Percentiles rank a stretch among this genome's conserved stretches.
phyloP scores from a whole-genome alignment of 2,888 invertebrate genomes.

The Neoitamus cyanurus region DNA sequence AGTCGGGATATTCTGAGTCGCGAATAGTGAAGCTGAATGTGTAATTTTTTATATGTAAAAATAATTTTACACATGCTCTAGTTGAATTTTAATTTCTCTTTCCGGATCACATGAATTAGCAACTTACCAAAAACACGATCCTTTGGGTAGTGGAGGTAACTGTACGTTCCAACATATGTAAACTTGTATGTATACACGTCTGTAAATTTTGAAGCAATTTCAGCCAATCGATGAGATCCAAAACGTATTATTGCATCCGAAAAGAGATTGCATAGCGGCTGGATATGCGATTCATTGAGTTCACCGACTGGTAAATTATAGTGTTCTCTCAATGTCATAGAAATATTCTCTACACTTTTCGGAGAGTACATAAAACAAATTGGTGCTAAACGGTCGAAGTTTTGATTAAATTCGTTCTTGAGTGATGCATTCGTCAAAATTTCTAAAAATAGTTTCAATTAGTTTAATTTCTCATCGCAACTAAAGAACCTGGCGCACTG shows the following conservation, averaged over 20 bases:
- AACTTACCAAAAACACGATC: conserved; percentile 47
- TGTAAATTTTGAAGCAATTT: conserved; percentile 66
- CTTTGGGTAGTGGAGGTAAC: conserved; percentile 59
- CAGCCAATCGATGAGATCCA: conserved; percentile 66
- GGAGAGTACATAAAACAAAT: conserved; percentile 67
- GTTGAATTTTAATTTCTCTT: too few species aligned
- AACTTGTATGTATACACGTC: conserved; percentile 68
- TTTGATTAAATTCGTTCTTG: conserved; percentile 63
- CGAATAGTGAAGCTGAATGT: too few species aligned
- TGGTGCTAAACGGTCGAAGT: conserved; percentile 68
- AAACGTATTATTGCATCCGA: conserved; percentile 68
- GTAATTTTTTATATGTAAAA: too few species aligned
- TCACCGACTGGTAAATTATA: conserved; percentile 54
- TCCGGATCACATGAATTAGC: neutral
- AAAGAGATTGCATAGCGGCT: conserved; percentile 63
- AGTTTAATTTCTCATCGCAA: neutral
- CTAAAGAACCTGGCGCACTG: neutral
- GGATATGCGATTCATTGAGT: conserved; percentile 48
- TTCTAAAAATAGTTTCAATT: conserved; percentile 47
- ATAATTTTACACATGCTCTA: too few species aligned
- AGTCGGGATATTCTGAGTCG: too few species aligned
- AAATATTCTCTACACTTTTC: conserved; percentile 57
- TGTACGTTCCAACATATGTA: conserved; percentile 66
- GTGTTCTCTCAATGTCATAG: neutral
- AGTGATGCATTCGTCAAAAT: conserved; percentile 63